Percentiles rank a stretch among this genome's conserved stretches.
Conservation (phyloP, 2,797 vertebrate genomes). For the Prionace glauca region DNA sequence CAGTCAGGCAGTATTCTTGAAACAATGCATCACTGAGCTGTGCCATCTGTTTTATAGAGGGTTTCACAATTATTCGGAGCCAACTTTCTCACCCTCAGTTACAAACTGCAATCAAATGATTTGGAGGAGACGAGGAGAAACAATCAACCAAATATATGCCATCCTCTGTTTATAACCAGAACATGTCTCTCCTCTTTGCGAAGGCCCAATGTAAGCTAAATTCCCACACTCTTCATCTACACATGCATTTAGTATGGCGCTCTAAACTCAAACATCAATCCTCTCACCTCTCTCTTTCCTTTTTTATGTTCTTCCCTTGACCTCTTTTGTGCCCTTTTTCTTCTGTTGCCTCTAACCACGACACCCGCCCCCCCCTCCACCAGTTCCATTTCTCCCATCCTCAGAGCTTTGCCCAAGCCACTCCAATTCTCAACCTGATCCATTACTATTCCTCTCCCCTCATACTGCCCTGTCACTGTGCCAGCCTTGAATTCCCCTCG, state of each 20-base stretch:
- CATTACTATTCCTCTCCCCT: background rate
- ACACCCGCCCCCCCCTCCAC: background rate
- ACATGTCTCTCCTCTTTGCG: background rate
- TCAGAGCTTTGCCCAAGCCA: background rate
- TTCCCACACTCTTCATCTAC: background rate
- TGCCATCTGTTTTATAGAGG: background rate
- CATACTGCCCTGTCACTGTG: background rate
- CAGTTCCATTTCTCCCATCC: background rate
- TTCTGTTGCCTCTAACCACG: background rate
- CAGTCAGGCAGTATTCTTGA: background rate
- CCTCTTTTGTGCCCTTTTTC: background rate
- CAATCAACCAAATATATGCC: background rate
- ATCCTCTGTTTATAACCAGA: background rate
- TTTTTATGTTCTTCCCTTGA: background rate
- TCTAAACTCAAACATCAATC: background rate
- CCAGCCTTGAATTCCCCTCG: background rate
- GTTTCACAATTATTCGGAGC: background rate
- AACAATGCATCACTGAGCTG: background rate
- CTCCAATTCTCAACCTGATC: background rate
- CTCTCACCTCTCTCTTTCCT: no score
- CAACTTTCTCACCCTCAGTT: background rate
- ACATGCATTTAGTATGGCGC: background rate
- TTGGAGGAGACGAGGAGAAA: background rate
- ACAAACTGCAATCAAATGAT: background rate
- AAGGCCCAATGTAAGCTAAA: background rate